Evolutionary conservation across 2,113 vertebrate species (phyloP).

Genomic region (Abramis brama): DNA sequence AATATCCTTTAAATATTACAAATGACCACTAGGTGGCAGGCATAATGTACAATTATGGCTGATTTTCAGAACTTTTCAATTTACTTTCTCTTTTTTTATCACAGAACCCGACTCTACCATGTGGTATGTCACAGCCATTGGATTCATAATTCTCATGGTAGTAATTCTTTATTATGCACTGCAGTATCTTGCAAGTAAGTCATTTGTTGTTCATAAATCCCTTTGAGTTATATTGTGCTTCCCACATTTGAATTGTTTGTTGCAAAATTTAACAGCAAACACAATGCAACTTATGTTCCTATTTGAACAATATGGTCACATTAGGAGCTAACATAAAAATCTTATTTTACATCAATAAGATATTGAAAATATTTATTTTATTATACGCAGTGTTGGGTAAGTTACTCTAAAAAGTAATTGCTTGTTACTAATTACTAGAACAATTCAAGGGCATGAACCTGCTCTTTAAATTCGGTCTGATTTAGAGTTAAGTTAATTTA

Average conservation of each 20-base stretch:
- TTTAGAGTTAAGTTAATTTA: no score
- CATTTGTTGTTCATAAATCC: not conserved
- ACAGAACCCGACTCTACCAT: constrained; percentile 62
- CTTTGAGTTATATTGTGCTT: not conserved
- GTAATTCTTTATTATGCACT: constrained; percentile 51
- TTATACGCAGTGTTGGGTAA: no score
- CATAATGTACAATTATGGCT: not conserved
- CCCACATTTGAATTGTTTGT: not conserved
- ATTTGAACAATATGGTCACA: not conserved
- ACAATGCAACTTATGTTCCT: not conserved
- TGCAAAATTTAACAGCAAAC: not conserved
- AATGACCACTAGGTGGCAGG: constrained; percentile 58
- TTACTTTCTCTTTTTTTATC: not conserved
- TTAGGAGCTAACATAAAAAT: not conserved
- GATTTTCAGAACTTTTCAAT: not conserved
- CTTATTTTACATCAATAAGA: no score
- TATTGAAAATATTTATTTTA: no score
- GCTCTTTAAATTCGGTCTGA: no score
- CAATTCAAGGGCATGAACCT: no score
- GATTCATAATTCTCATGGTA: constrained; percentile 39
- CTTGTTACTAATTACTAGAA: no score
- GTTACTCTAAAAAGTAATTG: no score
- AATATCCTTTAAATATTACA: constrained; percentile 19
- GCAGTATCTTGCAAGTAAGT: constrained; percentile 64
- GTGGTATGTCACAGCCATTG: constrained; percentile 30